Base-by-base conservation (phyloP, 2,797 vertebrate genomes). In the Rhodeus uyekii region DNA sequence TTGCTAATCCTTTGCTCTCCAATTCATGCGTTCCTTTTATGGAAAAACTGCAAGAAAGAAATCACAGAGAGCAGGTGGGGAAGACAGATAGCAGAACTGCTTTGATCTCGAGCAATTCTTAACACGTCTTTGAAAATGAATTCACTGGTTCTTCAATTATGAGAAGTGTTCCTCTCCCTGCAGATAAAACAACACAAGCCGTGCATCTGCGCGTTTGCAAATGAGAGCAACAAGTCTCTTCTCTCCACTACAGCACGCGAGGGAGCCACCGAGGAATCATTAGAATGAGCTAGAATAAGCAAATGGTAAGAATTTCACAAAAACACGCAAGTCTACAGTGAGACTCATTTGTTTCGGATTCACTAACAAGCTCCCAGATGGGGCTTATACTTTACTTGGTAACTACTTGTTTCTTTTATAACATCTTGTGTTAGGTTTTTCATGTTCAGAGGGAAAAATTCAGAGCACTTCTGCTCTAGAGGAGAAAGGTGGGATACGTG, bases 31-130 rank as follows among this genome's bases (percentile, higher is more conserved):
- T 76, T 80, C 39, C 53, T 46, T 76, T 82, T 68, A 68, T 19
- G 39, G 50, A 58, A 65, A 75, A 65, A 32, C 61, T 32, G 80
- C 44, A 42, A 74, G 34, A 50, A 74, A 80, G 79, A 48, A 81
- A 73, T 73, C 55, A 29, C 24, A 55, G 61, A 81, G 64, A 76
- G 73, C 81, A 82, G 81, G 81, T 82, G 81, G 73, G 14, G 14
- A 69, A 68, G 81, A 44, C 73, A 82, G 81, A 82, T 82, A 82
- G 73, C 63, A 60, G 39, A 76, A 60, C 22, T 18, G 39, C 81
- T 82, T 82, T 82, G 73, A 82, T 82, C 74, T 82, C n/a, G 1
- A 82, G 73, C 81, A 82, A 82, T 82, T 82, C 73, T 76, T 82
- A 76, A 76, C 73, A 82, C 81, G 73, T 82, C 74, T 82, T 76